Evolutionary conservation across 2,113 vertebrate species (phyloP), one percentile per base, ranked within the genome.

Genomic region (Sinocyclocheilus rhinocerous): DNA sequence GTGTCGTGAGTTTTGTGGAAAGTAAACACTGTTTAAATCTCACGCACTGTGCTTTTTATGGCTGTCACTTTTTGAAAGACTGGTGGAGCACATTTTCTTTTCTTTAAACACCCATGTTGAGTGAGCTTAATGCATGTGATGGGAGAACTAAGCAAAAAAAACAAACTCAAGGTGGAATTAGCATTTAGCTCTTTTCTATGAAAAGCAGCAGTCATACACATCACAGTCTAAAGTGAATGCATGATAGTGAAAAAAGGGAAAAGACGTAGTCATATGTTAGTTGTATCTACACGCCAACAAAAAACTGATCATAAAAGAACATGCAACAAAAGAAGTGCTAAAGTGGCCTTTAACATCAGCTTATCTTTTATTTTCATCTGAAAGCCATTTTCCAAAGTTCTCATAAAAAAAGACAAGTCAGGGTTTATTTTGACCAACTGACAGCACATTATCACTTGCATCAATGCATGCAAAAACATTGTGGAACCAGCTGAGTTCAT

Each of bases 301-400:
- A 59, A 61, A 48, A 72, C n/a, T 26, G 7, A 73, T 42, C 70
- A 73, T 73, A 45, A 73, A 75, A 75, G 39, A 48, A 24, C 65
- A 36, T 3, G 11, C 45, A 12, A 48, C 11, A 48, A 48, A 48
- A 48, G 11, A 48, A 48, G 45, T 48, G 10, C 45, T 3, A 48
- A 48, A 48, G 45, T 48, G 45, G 45, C 45, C 45, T 48, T 6
- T 5, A 36, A 69, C 29, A 69, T 33, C 67, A 36, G 2, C 29
- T 15, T 4, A 18, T 69, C 26, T 69, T 36, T 2, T 33, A 33
- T 26, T 15, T 65, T 13, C 24, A 24, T 26, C 69, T 8, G 29
- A 6, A 20, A 72, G 33, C 72, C 36, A 45, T n/a, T 75, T 45
- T 8, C 39, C 18, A 45, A 16, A 13, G 20, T 42, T 73, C 33